phyloP scores from a whole-genome alignment of 2,113 vertebrate genomes.

The Percina caprodes region DNA sequence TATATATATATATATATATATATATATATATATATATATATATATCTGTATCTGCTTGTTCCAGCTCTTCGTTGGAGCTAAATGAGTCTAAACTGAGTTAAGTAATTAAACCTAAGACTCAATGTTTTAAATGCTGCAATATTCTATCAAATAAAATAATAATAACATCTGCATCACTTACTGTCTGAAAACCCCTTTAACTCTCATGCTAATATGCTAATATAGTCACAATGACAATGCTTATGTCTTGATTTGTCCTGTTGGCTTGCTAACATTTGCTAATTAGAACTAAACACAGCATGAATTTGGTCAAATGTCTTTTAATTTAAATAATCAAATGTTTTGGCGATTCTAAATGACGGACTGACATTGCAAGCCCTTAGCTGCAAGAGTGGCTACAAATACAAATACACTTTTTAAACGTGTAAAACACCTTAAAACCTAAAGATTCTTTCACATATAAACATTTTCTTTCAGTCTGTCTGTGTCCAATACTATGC shows the following conservation, averaged over 20 bases:
- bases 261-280: not conserved
- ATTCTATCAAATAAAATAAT: not conserved
- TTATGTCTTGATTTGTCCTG: not conserved
- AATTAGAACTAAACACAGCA: not conserved
- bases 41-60: constrained; percentile 9
- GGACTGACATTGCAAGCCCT: not conserved
- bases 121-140: not conserved
- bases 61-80: not conserved
- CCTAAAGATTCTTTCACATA: not conserved
- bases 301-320: not conserved
- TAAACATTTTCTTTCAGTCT: not conserved
- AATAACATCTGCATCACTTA: too few species aligned
- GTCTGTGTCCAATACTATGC: not conserved
- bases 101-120: not conserved
- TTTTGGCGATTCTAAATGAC: not conserved
- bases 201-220: not conserved
- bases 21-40: too few species aligned
- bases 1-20: too few species aligned
- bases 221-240: not conserved
- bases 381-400: not conserved
- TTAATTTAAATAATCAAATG: not conserved
- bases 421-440: not conserved
- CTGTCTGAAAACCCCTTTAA: too few species aligned
- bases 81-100: not conserved
- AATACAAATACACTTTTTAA: not conserved